phyloP scores from a whole-genome alignment of 2,888 invertebrate genomes.

The Deilephila porcellus region DNA sequence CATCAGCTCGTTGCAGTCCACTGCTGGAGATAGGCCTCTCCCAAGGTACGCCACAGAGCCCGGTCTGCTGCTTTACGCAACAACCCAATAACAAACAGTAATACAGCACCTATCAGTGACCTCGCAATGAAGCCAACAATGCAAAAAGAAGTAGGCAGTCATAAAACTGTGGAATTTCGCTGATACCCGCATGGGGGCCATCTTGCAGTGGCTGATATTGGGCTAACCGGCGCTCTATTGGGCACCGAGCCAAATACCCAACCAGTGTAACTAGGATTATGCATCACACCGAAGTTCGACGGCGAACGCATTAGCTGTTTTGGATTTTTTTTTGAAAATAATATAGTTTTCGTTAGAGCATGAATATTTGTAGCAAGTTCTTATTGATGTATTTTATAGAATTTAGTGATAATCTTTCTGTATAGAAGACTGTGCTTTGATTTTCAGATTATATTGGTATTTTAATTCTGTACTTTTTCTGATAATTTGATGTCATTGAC shows the following conservation, averaged over 20 bases:
- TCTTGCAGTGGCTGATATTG: constrained; percentile 36
- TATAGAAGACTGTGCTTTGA: too few relatives aligned
- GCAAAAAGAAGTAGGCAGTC: constrained; percentile 35
- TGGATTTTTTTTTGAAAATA: not conserved
- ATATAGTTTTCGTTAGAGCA: not conserved
- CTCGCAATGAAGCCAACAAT: constrained; percentile 10
- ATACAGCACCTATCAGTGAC: constrained; percentile 4
- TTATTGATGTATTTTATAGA: too few relatives aligned
- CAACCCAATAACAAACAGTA: too few relatives aligned
- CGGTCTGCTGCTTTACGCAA: too few relatives aligned
- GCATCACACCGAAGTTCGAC: constrained; percentile 15
- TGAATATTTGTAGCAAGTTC: not conserved
- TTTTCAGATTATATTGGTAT: too few relatives aligned
- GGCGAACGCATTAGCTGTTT: not conserved
- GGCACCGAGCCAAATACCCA: constrained; percentile 30
- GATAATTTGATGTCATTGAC: too few relatives aligned
- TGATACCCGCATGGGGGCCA: constrained; percentile 33
- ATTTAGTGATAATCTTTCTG: too few relatives aligned
- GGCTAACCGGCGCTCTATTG: constrained; percentile 40
- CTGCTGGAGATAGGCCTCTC: too few relatives aligned
- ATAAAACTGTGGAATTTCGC: constrained; percentile 40
- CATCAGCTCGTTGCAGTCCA: too few relatives aligned
- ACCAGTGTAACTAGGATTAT: constrained; percentile 11
- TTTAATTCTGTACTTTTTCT: too few relatives aligned
- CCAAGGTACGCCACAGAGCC: too few relatives aligned